phyloP scores from a whole-genome alignment of 35 echinoderm and acorn worm species.

The Apostichopus parvimensis region DNA sequence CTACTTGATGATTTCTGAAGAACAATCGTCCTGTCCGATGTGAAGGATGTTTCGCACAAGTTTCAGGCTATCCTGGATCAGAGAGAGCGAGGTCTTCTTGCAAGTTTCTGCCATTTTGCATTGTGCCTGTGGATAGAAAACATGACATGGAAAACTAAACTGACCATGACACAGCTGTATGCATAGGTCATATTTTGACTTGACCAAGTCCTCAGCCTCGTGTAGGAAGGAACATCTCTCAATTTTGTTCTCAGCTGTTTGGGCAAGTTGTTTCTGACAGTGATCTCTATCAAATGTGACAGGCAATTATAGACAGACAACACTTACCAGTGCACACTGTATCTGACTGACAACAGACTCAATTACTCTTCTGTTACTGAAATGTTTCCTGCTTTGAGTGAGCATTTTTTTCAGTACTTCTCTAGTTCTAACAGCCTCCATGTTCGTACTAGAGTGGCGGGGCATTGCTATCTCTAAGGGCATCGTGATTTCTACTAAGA shows the following conservation, averaged over 20 bases:
- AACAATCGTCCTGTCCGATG: background rate
- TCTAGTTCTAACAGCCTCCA: background rate
- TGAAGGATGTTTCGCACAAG: conserved; percentile 12
- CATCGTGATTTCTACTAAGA: conserved; percentile 1
- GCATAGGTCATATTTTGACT: too few species aligned
- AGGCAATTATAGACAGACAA: too few species aligned
- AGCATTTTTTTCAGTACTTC: conserved; percentile 23
- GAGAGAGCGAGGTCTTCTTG: background rate
- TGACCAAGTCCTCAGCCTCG: too few species aligned
- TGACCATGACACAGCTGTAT: too few species aligned
- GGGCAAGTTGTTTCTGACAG: too few species aligned
- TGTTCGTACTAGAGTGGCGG: background rate
- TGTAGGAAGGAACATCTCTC: too few species aligned
- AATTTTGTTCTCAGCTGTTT: too few species aligned
- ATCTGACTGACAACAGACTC: background rate
- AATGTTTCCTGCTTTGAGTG: background rate
- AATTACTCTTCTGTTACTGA: background rate
- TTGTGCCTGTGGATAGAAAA: background rate
- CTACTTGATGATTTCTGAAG: conserved; percentile 14
- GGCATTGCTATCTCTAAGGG: conserved; percentile 30
- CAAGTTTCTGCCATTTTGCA: background rate
- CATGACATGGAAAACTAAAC: background rate
- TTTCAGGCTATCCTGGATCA: background rate
- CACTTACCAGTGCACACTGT: background rate
- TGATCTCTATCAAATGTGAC: too few species aligned